phyloP scores from a whole-genome alignment of 1,140 invertebrate genomes.

The Gonatopus flavifemur region DNA sequence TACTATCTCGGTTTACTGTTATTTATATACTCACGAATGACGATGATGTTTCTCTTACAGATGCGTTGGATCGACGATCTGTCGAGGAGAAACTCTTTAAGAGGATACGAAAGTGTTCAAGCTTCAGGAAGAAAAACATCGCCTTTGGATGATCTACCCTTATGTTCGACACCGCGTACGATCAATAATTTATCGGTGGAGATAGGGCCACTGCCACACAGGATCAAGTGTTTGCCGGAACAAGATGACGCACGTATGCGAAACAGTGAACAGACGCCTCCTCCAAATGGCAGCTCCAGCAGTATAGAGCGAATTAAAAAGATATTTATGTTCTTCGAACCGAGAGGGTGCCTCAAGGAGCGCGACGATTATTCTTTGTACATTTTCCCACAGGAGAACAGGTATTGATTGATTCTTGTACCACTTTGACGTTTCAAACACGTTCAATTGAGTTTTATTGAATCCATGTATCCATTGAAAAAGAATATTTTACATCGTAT shows the following conservation, averaged over 20 bases:
- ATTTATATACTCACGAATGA: too few species aligned
- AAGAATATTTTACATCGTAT: too few species aligned
- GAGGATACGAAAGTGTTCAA: constrained; percentile 49
- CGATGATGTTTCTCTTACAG: constrained; percentile 28
- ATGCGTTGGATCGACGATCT: constrained; percentile 57
- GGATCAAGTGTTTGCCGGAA: constrained; percentile 50
- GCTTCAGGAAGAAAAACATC: constrained; percentile 37
- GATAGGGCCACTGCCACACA: constrained; percentile 45
- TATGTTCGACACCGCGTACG: constrained; percentile 49
- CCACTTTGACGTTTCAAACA: too few species aligned
- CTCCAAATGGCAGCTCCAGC: constrained; percentile 46
- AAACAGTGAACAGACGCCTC: constrained; percentile 41
- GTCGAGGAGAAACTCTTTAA: constrained; percentile 52
- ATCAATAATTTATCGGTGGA: constrained; percentile 56
- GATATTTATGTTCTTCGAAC: constrained; percentile 70
- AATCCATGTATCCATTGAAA: too few species aligned
- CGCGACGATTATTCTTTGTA: constrained; percentile 87
- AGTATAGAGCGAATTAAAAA: constrained; percentile 60
- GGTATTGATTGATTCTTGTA: constrained; percentile 64
- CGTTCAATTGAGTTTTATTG: too few species aligned
- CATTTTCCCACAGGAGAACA: constrained; percentile 81
- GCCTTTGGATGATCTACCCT: constrained; percentile 43
- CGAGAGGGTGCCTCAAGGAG: constrained; percentile 80
- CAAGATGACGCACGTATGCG: constrained; percentile 39
- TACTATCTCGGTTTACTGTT: not conserved